Evolutionary conservation across 2,797 vertebrate species (phyloP), one percentile per base, ranked within the genome.

Genomic region (Sylvia borin): DNA sequence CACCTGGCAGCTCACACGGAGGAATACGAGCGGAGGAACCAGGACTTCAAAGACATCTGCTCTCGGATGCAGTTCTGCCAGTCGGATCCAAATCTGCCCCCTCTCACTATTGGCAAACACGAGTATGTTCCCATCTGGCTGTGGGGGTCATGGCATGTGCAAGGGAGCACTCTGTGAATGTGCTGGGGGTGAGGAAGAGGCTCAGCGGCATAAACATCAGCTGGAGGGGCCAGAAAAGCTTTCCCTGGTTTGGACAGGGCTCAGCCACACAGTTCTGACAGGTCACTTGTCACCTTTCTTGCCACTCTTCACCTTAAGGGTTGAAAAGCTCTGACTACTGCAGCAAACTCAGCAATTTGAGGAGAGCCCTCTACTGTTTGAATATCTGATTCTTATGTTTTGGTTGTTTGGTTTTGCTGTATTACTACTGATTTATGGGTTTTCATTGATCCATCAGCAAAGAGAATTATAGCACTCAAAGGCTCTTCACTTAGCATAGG

Each of bases 11-110:
- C 99, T 62, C 99, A 99, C 95, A 97, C 94, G 0, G 99, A 99
- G 81, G 99, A 99, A 73, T 99, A 97, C 0, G 99, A 99, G 96
- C 97, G 99, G 87, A 98, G 99, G 48, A 99, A 99, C 97, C 99
- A 99, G 96, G 99, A 99, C 97, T 99, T 98, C 93, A 99, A 97
- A 74, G 99, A 99, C 90, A 99, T 99, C 95, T 99, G 99, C 96
- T 98, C 98, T 65, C 98, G 99, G 72, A 98, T 99, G 96, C 98
- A 98, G 65, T 99, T 99, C 97, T 97, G 97, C 85, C 98, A 98
- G 60, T 90, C 92, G 0, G 98, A 99, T 88, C 97, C 97, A 1
- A 96, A 97, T 9, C 97, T 98, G 64, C 98, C 98, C 4, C 97
- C 98, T 24, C 98, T 99, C 92, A 98, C 98, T 40, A 99, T 99